Evolutionary conservation across 1,140 invertebrate genomes (phyloP).

Genomic region (Diprion similis): DNA sequence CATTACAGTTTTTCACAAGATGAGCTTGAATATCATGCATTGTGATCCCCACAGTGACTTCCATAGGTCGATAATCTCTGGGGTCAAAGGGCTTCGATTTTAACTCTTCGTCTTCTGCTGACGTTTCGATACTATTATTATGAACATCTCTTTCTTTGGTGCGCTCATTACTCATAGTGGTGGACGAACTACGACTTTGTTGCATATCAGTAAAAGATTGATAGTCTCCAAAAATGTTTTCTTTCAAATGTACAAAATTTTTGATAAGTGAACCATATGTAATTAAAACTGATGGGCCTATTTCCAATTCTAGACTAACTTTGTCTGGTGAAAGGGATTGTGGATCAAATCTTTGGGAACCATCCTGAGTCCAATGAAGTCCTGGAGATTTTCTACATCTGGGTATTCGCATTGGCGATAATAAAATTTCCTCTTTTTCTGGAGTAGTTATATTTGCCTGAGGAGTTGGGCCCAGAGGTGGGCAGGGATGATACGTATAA

Average conservation of each 20-base stretch:
- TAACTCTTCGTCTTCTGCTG: slow-evolving; percentile 62
- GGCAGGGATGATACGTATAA: slow-evolving; percentile 91
- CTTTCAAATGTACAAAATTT: slow-evolving; percentile 89
- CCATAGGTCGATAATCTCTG: slow-evolving; percentile 84
- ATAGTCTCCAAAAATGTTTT: slow-evolving; percentile 96
- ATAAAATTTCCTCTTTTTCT: slow-evolving; percentile 90
- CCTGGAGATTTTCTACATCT: slow-evolving; percentile 75
- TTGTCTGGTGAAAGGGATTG: slow-evolving; percentile 82
- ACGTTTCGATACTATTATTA: slow-evolving; percentile 56
- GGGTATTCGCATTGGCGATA: slow-evolving; percentile 91
- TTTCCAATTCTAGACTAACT: slow-evolving; percentile 90
- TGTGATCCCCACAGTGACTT: slow-evolving; percentile 92
- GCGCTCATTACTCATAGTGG: slow-evolving; percentile 45
- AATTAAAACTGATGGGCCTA: slow-evolving; percentile 88
- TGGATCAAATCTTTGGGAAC: slow-evolving; percentile 84
- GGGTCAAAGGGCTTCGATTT: slow-evolving; percentile 78
- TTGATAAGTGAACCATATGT: slow-evolving; percentile 90
- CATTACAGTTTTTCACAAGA: slow-evolving; percentile 86
- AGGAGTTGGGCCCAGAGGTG: slow-evolving; percentile 82
- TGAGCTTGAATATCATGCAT: slow-evolving; percentile 96
- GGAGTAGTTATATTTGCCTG: slow-evolving; percentile 92
- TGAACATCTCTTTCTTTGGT: slow-evolving; percentile 60
- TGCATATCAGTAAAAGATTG: slow-evolving; percentile 94
- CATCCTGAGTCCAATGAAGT: slow-evolving; percentile 71
- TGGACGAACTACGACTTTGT: slow-evolving; percentile 54